Evolutionary conservation across 1,140 invertebrate species (phyloP).

Genomic region (Bombus cullumanus): DNA sequence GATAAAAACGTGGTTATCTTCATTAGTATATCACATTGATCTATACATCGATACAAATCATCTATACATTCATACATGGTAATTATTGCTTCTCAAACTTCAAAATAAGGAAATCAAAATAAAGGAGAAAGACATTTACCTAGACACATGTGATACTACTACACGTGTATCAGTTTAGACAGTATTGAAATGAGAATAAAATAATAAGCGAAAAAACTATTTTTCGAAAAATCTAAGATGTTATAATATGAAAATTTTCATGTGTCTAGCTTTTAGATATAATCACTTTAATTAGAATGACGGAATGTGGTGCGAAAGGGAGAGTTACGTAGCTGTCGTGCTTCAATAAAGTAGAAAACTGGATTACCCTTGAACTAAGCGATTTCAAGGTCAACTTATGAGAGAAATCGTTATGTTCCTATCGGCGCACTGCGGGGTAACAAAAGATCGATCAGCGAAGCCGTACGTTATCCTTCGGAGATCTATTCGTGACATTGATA

Average conservation of each 20-base stretch:
- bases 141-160: no score
- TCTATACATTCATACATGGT: no score
- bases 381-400: conserved; percentile 68
- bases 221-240: not conserved
- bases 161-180: not conserved
- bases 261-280: not conserved
- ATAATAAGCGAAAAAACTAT: not conserved
- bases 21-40: not conserved
- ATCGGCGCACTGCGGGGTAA: conserved; percentile 65
- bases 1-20: not conserved
- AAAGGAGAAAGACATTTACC: no score
- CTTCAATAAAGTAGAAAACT: conserved; percentile 57
- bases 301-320: not conserved
- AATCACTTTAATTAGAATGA: not conserved
- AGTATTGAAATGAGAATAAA: not conserved
- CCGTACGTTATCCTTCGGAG: conserved; percentile 31
- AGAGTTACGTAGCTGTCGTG: conserved; percentile 14
- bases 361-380: conserved; percentile 72
- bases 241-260: no score
- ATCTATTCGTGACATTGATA: conserved; percentile 24
- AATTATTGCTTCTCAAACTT: no score
- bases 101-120: no score
- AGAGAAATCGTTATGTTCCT: conserved; percentile 63
- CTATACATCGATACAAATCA: not conserved
- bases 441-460: conserved; percentile 63